Percentiles rank a stretch among this genome's conserved stretches.
phyloP scores from a whole-genome alignment of 2,888 invertebrate species.

The Leptinotarsa peninsularis region DNA sequence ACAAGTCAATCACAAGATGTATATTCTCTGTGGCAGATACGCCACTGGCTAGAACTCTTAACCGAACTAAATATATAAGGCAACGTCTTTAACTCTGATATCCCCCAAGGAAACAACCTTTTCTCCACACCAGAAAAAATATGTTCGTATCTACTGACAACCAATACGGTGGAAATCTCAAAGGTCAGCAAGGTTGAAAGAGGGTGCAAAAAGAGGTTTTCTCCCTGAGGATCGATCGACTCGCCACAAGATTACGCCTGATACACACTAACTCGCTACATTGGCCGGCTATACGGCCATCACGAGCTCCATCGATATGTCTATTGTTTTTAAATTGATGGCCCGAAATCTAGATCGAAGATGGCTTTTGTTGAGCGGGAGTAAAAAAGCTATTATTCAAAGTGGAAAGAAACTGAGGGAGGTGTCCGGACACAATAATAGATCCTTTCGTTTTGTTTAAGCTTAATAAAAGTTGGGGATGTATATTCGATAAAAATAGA shows the following conservation, averaged over 20 bases:
- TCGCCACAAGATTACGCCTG: slow-evolving; percentile 57
- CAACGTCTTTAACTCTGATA: slow-evolving; percentile 42
- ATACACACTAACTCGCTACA: slow-evolving; percentile 58
- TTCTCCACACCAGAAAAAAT: slow-evolving; percentile 39
- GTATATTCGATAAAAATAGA: neutral
- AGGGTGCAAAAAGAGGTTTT: slow-evolving; percentile 49
- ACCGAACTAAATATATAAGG: slow-evolving; percentile 38
- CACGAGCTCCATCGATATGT: slow-evolving; percentile 49
- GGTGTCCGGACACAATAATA: slow-evolving; percentile 46
- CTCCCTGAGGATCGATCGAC: slow-evolving; percentile 47
- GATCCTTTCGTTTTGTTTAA: slow-evolving; percentile 25
- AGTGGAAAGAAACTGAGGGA: slow-evolving; percentile 39
- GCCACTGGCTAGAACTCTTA: slow-evolving; percentile 26
- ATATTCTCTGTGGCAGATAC: slow-evolving; percentile 2
- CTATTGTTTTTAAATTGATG: slow-evolving; percentile 57
- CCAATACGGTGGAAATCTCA: slow-evolving; percentile 47
- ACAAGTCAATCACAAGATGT: too few relatives aligned
- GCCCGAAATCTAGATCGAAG: slow-evolving; percentile 36
- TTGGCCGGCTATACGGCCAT: slow-evolving; percentile 53
- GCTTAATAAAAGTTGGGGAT: neutral
- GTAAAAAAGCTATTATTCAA: slow-evolving; percentile 46
- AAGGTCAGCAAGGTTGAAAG: slow-evolving; percentile 51
- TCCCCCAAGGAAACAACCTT: slow-evolving; percentile 40
- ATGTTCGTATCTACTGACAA: slow-evolving; percentile 38
- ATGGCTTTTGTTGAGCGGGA: slow-evolving; percentile 29